Conservation (phyloP, 2,113 vertebrate species). For the Cyphomyrus discorhynchus region DNA sequence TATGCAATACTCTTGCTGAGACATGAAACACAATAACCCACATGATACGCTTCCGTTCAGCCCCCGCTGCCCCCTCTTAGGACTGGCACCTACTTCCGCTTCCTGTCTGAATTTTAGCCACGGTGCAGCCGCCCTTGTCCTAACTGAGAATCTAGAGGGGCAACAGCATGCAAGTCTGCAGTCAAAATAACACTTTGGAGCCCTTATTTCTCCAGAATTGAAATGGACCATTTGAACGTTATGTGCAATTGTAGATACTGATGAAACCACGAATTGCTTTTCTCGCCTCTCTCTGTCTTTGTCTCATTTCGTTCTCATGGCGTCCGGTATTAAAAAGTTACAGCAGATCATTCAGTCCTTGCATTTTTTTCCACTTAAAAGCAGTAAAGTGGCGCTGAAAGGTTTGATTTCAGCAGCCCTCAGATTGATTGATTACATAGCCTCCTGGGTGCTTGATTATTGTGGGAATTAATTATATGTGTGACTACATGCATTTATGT, state of each 20-base stretch:
- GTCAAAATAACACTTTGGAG: background rate
- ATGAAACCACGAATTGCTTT: background rate
- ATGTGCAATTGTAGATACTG: conserved; percentile 10
- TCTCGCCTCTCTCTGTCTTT: background rate
- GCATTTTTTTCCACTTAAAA: background rate
- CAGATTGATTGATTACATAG: background rate
- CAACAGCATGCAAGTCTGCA: background rate
- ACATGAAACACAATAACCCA: background rate
- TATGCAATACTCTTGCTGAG: background rate
- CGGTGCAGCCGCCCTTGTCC: background rate
- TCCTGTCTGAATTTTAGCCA: background rate
- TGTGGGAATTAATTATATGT: conserved; percentile 12
- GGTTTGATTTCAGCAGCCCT: background rate
- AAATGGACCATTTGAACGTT: background rate
- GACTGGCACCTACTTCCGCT: background rate
- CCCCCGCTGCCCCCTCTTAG: background rate
- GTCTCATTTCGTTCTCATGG: background rate
- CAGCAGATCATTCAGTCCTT: background rate
- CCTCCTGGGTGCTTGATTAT: background rate
- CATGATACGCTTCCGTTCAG: background rate
- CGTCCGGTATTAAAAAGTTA: background rate
- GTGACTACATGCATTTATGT: conserved; percentile 9
- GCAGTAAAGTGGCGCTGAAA: background rate
- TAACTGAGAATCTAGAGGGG: background rate
- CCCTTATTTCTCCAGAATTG: conserved; percentile 1